phyloP scores from a whole-genome alignment of 2,888 invertebrate genomes.

The Leucophenga montana region DNA sequence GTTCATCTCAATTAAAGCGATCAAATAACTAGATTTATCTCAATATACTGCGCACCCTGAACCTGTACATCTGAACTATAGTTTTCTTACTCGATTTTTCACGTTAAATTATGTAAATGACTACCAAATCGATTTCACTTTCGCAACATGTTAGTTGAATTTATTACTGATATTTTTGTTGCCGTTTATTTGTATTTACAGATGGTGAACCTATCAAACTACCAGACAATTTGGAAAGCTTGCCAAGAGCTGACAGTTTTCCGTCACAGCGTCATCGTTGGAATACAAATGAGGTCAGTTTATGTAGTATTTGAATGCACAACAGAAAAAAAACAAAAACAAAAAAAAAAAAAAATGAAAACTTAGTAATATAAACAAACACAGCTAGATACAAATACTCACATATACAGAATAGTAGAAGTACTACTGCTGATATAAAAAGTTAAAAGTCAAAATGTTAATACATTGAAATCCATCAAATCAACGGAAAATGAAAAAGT shows the following conservation, averaged over 20 bases:
- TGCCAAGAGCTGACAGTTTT: slow-evolving; percentile 94
- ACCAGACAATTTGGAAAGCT: slow-evolving; percentile 94
- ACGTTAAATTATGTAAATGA: slow-evolving; percentile 7
- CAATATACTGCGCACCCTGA: too few species aligned
- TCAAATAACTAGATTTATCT: too few species aligned
- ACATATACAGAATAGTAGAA: too few species aligned
- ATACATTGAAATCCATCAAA: slow-evolving; percentile 31
- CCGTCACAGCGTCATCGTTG: slow-evolving; percentile 95
- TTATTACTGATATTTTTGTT: slow-evolving; percentile 37
- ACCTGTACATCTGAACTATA: background rate
- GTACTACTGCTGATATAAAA: background rate
- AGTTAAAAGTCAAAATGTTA: slow-evolving; percentile 23
- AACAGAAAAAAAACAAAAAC: slow-evolving; percentile 24
- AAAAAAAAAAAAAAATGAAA: slow-evolving; percentile 18
- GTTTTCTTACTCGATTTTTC: background rate
- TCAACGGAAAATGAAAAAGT: slow-evolving; percentile 13
- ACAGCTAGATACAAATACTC: background rate
- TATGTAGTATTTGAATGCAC: slow-evolving; percentile 58
- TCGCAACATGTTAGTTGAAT: slow-evolving; percentile 55
- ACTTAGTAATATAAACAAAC: slow-evolving; percentile 6
- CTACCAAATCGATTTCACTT: slow-evolving; percentile 50
- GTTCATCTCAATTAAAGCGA: too few species aligned
- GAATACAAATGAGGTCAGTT: slow-evolving; percentile 98
- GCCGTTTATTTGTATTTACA: slow-evolving; percentile 73
- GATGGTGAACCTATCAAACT: slow-evolving; percentile 94